A percentile compares a stretch with the other conserved stretches of the same genome.
Evolutionary conservation across 37 sponge, comb jelly and placozoan species (phyloP).

Genomic region (Oscarella lobularis): DNA sequence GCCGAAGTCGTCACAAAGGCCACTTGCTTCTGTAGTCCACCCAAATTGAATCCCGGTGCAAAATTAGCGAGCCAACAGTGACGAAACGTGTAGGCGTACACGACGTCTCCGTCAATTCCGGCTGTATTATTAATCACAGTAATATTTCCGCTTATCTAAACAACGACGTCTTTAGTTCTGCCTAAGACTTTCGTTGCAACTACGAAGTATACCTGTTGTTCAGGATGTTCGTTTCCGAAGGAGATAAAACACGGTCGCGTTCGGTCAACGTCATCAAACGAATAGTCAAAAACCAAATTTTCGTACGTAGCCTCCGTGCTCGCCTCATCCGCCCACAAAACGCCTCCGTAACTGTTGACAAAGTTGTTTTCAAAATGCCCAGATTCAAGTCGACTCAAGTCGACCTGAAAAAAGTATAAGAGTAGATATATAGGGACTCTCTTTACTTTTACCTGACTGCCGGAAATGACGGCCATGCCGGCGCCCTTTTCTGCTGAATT

Average conservation of each 20-base stretch:
- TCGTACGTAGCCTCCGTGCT: conserved; percentile 19
- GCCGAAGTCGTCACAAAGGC: not conserved
- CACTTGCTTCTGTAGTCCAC: not conserved
- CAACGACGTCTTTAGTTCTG: not conserved
- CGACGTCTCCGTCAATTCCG: conserved; percentile 15
- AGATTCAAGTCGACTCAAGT: conserved; percentile 8
- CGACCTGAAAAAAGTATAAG: conserved; percentile 23
- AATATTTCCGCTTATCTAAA: not conserved
- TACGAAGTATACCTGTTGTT: not conserved
- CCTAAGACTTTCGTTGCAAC: not conserved
- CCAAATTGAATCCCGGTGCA: conserved; percentile 13
- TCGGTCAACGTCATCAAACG: not conserved
- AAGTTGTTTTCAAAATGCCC: conserved; percentile 27
- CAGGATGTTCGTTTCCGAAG: conserved; percentile 40
- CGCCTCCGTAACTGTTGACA: conserved; percentile 39
- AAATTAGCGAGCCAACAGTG: conserved; percentile 37
- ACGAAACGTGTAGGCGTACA: conserved; percentile 30
- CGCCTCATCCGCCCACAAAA: conserved; percentile 38
- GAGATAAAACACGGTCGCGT: conserved; percentile 31
- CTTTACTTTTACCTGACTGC: conserved; percentile 18
- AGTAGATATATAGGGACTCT: not conserved
- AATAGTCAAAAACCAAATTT: conserved; percentile 11
- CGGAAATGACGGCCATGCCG: conserved; percentile 27
- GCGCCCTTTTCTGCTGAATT: conserved; percentile 41
- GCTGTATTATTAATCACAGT: conserved; percentile 19